Evolutionary conservation across 2,888 invertebrate genomes (phyloP).

Genomic region (Epirrita christyi): DNA sequence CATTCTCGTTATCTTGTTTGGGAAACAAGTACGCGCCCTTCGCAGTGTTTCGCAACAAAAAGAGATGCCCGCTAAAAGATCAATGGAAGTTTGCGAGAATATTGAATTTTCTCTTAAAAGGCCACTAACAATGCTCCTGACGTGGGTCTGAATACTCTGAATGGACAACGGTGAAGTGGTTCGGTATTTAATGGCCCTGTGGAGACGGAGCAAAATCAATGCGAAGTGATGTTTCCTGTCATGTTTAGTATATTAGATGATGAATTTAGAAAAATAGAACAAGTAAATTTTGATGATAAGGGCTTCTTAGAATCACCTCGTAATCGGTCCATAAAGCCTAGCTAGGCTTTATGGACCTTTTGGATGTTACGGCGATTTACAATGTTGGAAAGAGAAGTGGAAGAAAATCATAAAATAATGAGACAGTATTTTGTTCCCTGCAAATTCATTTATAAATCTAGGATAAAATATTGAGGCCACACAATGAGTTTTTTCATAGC

Average conservation of each 20-base stretch:
- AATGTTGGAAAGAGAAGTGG: no score
- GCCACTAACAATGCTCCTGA: slow-evolving; percentile 63
- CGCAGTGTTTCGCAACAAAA: slow-evolving; percentile 48
- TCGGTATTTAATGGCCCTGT: slow-evolving; percentile 21
- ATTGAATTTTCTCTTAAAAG: slow-evolving; percentile 64
- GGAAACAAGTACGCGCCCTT: slow-evolving; percentile 35
- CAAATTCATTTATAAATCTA: no score
- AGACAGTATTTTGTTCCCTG: no score
- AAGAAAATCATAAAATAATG: no score
- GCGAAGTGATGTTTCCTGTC: slow-evolving; percentile 5
- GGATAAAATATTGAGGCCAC: no score
- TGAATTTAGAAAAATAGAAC: neutral
- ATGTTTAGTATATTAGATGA: slow-evolving; percentile 38
- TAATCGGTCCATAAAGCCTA: no score
- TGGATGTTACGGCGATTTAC: no score
- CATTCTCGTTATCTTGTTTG: slow-evolving; percentile 35
- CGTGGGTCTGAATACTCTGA: slow-evolving; percentile 47
- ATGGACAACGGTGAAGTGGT: slow-evolving; percentile 36
- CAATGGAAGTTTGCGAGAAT: slow-evolving; percentile 57
- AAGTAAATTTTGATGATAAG: no score
- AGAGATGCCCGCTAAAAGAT: slow-evolving; percentile 51
- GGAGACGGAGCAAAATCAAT: slow-evolving; percentile 16
- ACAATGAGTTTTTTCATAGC: no score
- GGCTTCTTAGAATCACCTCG: no score
- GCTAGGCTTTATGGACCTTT: no score